A percentile compares a stretch with the other conserved stretches of the same genome.
phyloP scores from a whole-genome alignment of 1,140 invertebrate species.

The Zaprionus lachaisei region DNA sequence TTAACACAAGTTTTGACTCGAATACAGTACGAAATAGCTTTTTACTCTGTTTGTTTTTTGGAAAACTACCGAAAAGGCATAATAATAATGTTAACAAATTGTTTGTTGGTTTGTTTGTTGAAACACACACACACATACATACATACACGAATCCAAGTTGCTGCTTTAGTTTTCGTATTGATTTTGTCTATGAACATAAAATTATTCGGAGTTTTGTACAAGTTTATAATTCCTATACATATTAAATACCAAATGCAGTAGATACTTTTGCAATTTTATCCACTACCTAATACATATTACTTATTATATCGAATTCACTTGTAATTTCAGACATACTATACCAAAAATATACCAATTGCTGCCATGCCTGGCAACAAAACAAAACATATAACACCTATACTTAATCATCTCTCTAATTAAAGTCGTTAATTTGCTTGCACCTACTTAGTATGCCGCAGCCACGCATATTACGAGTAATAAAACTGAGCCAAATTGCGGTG shows the following conservation, averaged over 20 bases:
- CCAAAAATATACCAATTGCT: constrained; percentile 8
- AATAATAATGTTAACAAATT: constrained; percentile 53
- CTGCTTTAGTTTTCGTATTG: constrained; percentile 64
- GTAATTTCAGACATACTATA: constrained; percentile 67
- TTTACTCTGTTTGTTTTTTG: constrained; percentile 53
- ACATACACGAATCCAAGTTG: constrained; percentile 59
- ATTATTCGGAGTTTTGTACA: constrained; percentile 39
- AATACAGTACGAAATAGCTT: constrained; percentile 52
- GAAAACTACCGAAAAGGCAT: constrained; percentile 25
- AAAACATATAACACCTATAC: constrained; percentile 58
- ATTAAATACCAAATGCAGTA: constrained; percentile 64
- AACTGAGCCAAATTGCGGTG: constrained; percentile 46
- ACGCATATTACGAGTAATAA: constrained; percentile 77
- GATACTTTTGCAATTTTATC: constrained; percentile 78
- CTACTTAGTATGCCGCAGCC: constrained; percentile 84
- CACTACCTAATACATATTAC: constrained; percentile 63
- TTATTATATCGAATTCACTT: constrained; percentile 70
- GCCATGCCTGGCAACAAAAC: constrained; percentile 28
- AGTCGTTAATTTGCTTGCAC: constrained; percentile 84
- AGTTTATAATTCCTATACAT: constrained; percentile 61
- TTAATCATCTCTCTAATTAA: constrained; percentile 59
- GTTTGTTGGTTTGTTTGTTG: constrained; percentile 71
- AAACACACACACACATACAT: not conserved
- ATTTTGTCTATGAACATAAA: constrained; percentile 38
- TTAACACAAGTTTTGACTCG: constrained; percentile 50